These are phyloP conservation scores for Atherinosoma microstoma DNA, from an alignment of 2,797 vertebrate species.

Conservation along the genomic window DNA sequence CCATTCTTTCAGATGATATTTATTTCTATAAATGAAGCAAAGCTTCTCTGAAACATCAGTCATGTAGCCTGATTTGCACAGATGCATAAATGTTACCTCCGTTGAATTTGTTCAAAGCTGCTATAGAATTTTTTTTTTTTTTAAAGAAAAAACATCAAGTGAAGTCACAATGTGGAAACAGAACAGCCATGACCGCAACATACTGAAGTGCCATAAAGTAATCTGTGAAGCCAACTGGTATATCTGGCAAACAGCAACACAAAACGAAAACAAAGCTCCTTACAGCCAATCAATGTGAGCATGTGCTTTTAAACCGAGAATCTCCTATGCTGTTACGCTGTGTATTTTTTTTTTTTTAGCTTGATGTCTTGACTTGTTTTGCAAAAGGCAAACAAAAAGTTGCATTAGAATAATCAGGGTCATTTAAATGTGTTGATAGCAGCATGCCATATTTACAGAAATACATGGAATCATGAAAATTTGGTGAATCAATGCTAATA, in stretches of 20 bases:
- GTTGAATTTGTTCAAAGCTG: conserved; percentile 46
- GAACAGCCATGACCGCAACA: conserved; percentile 32
- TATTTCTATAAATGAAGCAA: conserved; percentile 33
- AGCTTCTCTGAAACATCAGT: conserved; percentile 32
- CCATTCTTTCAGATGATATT: conserved; percentile 41
- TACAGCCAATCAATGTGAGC: conserved; percentile 5
- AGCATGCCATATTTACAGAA: conserved; percentile 55
- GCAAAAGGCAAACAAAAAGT: conserved; percentile 27
- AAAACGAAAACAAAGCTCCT: conserved; percentile 4
- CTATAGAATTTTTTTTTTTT: conserved; percentile 30
- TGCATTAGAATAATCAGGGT: conserved; percentile 11
- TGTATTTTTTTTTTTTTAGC: conserved; percentile 10
- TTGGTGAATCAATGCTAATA: conserved; percentile 40
- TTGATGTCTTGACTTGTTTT: conserved; percentile 17
- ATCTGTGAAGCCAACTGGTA: conserved; percentile 15
- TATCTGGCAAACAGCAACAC: conserved; percentile 16
- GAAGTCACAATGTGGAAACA: conserved; percentile 37
- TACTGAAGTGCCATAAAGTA: conserved; percentile 49
- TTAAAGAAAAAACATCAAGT: conserved; percentile 13
- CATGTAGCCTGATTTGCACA: conserved; percentile 66
- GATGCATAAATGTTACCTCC: conserved; percentile 52
- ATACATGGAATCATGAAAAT: conserved; percentile 58
- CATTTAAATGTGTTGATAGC: conserved; percentile 45
- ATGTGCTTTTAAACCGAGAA: background rate
- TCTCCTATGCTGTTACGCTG: conserved; percentile 4